phyloP scores from a whole-genome alignment of 2,888 invertebrate genomes.

The Dynastes grantii region DNA sequence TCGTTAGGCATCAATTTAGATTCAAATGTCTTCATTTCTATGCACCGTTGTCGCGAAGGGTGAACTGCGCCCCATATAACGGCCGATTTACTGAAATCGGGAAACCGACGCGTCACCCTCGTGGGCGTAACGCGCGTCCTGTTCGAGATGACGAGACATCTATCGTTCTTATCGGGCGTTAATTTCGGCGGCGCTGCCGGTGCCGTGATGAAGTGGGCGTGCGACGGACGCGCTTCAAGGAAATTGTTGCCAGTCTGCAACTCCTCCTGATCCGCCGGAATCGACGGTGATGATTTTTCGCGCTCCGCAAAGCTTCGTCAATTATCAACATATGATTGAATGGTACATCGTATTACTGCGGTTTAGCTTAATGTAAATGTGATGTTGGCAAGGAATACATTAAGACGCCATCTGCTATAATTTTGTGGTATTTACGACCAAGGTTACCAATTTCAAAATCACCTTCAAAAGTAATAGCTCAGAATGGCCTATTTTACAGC shows the following conservation, averaged over 20 bases:
- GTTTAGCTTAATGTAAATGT: too few relatives aligned
- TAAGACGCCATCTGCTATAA: too few relatives aligned
- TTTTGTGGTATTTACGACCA: too few relatives aligned
- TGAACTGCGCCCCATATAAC: background rate
- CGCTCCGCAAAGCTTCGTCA: too few relatives aligned
- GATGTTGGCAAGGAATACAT: too few relatives aligned
- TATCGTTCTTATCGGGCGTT: conserved; percentile 32
- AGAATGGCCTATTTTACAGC: too few relatives aligned
- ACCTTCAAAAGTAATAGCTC: too few relatives aligned
- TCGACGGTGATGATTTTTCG: conserved; percentile 19
- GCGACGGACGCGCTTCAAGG: conserved; percentile 16
- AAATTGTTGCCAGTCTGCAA: conserved; percentile 41
- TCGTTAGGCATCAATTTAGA: conserved; percentile 42
- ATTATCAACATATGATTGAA: too few relatives aligned
- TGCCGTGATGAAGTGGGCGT: conserved; percentile 40
- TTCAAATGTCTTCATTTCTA: conserved; percentile 49
- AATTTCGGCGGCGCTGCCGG: conserved; percentile 23
- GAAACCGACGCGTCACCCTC: conserved; percentile 30
- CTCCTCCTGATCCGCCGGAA: conserved; percentile 36
- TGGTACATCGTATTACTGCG: too few relatives aligned
- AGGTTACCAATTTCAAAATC: too few relatives aligned
- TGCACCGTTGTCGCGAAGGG: conserved; percentile 35
- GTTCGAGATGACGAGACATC: conserved; percentile 14
- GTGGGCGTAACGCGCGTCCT: conserved; percentile 43
- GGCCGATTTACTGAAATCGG: conserved; percentile 41